Base-by-base conservation (phyloP, 1,140 invertebrate species). In the Hycleus cichorii region DNA sequence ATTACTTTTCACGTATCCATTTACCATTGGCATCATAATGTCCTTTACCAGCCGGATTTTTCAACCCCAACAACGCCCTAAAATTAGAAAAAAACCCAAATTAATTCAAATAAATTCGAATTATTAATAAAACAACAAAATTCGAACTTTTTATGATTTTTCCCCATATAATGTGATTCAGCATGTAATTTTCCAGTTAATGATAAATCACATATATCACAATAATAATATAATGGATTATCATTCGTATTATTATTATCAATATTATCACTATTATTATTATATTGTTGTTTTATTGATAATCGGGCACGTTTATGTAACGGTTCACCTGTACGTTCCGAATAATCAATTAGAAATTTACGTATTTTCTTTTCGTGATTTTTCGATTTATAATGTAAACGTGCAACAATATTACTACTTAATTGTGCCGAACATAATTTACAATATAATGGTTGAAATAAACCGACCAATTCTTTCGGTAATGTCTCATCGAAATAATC, bases 371-470 rank as follows among this genome's bases (percentile, higher is more conserved):
- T 76, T 51, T 76, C 73, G 57, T 78, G 76, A 18, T 71, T 69
- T 54, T 76, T 77, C 0, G 76, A 76, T 52, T 75, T 69, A 53
- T 78, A 78, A 49, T 78, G 76, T 43, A 75, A 63, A 53, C 74
- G 73, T 3, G 76, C 76, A 24, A 69, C 71, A 39, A 68, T 68
- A 48, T 70, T 69, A 1, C 74, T 75, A 32, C 71, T 75, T 59
- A 77, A 64, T 47, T 74, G 66, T 0, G 63, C 51, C 32, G 65
- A 61, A 62, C 76, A 78, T n/a, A 78, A 54, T 47, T 75, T 69
- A 58, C 76, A 78, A 47, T 61, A 69, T 18, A 76, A 56, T 2
- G 75, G 76, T 49, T 72, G 67, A 24, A 78, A 75, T 12, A 76
- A 47, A 6, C 57, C 40, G 40, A 71, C 75, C 5, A 78, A 59